Evolutionary conservation across 2,797 vertebrate genomes (phyloP).

Genomic region (Lutra lutra): DNA sequence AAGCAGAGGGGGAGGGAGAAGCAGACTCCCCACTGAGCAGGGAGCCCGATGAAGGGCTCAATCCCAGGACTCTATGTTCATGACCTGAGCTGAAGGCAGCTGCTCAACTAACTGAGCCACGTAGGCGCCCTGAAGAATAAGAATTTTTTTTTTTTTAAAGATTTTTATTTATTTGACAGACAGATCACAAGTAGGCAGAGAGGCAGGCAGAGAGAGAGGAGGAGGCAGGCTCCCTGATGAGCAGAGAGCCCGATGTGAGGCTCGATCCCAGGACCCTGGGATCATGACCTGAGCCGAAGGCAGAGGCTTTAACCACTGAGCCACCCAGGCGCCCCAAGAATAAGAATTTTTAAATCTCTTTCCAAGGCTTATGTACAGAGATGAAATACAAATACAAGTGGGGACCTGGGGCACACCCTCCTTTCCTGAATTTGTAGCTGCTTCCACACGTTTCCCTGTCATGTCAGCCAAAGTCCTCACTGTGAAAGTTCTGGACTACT

Average conservation of each 20-base stretch:
- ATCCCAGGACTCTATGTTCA: not conserved
- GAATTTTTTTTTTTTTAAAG: too few species aligned
- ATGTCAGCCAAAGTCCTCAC: not conserved
- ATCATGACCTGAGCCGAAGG: not conserved
- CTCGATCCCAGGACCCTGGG: not conserved
- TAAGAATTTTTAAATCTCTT: conserved; percentile 28
- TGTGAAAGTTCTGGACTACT: not conserved
- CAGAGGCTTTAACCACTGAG: not conserved
- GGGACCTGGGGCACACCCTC: conserved; percentile 10
- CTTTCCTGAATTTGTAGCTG: conserved; percentile 1
- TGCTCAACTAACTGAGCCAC: not conserved
- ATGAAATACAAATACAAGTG: conserved; percentile 6
- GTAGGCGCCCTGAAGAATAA: not conserved
- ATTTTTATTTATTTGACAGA: too few species aligned
- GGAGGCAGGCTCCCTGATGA: not conserved
- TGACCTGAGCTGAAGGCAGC: not conserved
- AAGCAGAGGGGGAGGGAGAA: not conserved
- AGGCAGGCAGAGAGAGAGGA: too few species aligned
- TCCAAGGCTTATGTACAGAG: not conserved
- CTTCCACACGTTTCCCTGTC: not conserved
- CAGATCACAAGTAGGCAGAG: too few species aligned
- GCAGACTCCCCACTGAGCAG: not conserved
- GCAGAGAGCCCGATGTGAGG: not conserved
- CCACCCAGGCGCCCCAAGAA: not conserved
- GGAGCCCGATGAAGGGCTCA: not conserved